A percentile compares a stretch with the other conserved stretches of the same genome.
Conservation (phyloP, 2,797 vertebrate genomes). For the Eulemur rubriventer region DNA sequence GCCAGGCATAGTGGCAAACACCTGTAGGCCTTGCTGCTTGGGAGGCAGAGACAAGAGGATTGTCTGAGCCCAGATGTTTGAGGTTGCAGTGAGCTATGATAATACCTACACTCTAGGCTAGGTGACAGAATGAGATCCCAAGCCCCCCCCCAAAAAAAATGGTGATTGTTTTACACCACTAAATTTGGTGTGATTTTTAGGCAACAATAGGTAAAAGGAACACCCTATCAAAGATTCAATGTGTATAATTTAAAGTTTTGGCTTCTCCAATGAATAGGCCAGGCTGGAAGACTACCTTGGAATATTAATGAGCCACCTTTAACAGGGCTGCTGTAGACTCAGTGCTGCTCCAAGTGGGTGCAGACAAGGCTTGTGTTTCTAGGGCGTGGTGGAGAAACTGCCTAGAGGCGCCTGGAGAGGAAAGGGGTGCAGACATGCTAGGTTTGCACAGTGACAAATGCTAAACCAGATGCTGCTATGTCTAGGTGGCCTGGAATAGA, state of each 20-base stretch:
- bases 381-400: neutral
- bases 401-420: neutral
- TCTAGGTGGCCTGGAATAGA: neutral
- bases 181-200: neutral
- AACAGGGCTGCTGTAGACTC: neutral
- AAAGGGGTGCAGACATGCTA: neutral
- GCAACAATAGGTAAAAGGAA: neutral
- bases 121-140: neutral
- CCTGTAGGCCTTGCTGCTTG: neutral
- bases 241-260: neutral
- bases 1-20: neutral
- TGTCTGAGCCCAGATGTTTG: neutral
- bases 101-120: neutral
- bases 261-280: neutral
- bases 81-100: neutral
- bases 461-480: neutral
- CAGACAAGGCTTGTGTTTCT: neutral
- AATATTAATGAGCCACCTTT: neutral
- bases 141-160: too few relatives aligned
- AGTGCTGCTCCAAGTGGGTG: neutral
- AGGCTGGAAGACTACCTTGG: neutral
- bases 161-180: neutral
- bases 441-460: neutral
- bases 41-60: neutral
- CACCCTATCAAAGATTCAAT: neutral